Evolutionary conservation across 2,113 vertebrate genomes (phyloP).

Genomic region (Labeo catla): DNA sequence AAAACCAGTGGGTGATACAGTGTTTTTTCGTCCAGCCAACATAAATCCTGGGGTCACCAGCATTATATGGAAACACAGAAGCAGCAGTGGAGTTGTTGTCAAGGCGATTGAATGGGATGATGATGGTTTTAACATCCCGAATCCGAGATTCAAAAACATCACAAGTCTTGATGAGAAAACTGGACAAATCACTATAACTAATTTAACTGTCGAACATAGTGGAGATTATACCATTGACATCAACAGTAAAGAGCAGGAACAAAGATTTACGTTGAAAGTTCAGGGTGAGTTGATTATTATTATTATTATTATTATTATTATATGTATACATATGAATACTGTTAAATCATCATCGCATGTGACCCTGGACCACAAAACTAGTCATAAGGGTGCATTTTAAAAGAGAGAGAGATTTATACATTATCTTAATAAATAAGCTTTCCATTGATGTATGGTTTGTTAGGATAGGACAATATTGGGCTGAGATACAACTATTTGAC

Average conservation of each 20-base stretch:
- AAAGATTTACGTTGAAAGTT: neutral
- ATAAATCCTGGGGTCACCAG: neutral
- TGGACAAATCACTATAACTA: too few species aligned
- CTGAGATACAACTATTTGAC: too few species aligned
- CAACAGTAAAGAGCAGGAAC: neutral
- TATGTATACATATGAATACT: neutral
- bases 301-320: neutral
- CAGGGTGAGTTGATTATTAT: neutral
- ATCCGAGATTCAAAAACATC: neutral
- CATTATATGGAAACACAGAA: neutral
- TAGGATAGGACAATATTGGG: too few species aligned
- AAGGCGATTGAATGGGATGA: slow-evolving; percentile 1
- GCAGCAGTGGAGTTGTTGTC: rapidly evolving
- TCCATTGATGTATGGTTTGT: too few species aligned
- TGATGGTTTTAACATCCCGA: rapidly evolving
- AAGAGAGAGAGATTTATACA: too few species aligned
- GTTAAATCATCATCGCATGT: neutral
- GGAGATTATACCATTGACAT: neutral
- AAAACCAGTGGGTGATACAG: neutral
- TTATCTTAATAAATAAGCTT: too few species aligned
- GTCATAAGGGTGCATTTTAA: too few species aligned
- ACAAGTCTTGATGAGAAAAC: too few species aligned
- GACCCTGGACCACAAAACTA: too few species aligned
- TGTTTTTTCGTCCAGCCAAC: neutral
- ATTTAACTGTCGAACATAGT: neutral